Evolutionary conservation across 1,140 invertebrate genomes (phyloP), one percentile per base, ranked within the genome.

Genomic region (Drosophila tsacasi): DNA sequence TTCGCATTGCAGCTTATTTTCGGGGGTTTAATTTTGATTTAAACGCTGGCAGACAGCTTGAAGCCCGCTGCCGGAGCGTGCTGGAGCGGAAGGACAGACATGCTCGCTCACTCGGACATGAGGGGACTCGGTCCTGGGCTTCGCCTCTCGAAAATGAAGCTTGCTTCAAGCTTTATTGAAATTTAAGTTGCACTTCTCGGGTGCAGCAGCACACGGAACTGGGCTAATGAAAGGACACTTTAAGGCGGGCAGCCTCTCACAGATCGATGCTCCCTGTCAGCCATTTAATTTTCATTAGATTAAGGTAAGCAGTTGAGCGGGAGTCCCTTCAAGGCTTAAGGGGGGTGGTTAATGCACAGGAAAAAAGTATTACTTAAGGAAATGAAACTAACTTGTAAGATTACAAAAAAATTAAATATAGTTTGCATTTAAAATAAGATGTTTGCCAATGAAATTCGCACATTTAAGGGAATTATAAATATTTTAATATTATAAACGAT

Each of bases 21-120:
- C 50, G 85, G 61, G 83, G 84, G 78, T 76, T 89, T 89, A 89
- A 89, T 90, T 89, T 89, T 89, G 85, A 90, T 89, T 90, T 89
- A 89, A 89, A 89, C 73, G 85, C 79, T 73, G 61, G 63, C 85
- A 74, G 85, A 89, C 85, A 89, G 76, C 81, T 85, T 59, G 71
- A 76, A 85, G 67, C 61, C 71, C 76, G 60, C 76, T 82, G 79
- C 54, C 30, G 15, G 32, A 39, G 54, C 79, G 83, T 87, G 79
- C 76, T 80, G 83, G 23, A 50, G 72, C 85, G 76, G 77, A 81
- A 90, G 67, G 46, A 76, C 62, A 57, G 76, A 76, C 72, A 87
- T 83, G 76, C 57, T 60, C 81, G 50, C 30, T 61, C 49, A 60
- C 62, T 87, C 75, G 84, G 76, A 89, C 83, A 89, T 37, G 55